Evolutionary conservation across 2,888 invertebrate species (phyloP).

Genomic region (Dorcus parallelipipedus): DNA sequence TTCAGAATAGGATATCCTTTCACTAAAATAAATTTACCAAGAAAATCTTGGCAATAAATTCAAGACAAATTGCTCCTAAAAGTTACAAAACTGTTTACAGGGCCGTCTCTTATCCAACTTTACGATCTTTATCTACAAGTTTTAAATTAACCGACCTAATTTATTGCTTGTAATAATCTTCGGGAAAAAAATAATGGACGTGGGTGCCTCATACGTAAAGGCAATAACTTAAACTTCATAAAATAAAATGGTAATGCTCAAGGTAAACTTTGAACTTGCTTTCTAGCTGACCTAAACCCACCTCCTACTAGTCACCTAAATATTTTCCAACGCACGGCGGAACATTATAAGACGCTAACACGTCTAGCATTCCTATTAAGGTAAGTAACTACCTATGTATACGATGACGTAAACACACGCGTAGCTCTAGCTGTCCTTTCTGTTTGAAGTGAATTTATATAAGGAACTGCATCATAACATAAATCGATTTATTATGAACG

Average conservation of each 20-base stretch:
- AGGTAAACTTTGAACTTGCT: not conserved
- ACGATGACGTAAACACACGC: conserved; percentile 8
- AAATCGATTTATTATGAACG: not conserved
- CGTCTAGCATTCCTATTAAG: conserved; percentile 8
- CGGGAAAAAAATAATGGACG: not conserved
- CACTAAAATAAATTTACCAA: too few species aligned
- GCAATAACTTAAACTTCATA: not conserved
- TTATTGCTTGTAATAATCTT: too few species aligned
- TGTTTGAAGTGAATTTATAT: not conserved
- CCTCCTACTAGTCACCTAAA: conserved; percentile 13
- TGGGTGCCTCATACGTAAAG: not conserved
- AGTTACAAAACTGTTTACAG: too few species aligned
- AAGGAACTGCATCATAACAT: not conserved
- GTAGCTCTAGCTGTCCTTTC: not conserved
- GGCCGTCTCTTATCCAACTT: too few species aligned
- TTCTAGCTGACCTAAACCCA: not conserved
- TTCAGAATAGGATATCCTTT: too few species aligned
- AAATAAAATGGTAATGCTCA: not conserved
- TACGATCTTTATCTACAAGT: too few species aligned
- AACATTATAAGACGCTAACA: not conserved
- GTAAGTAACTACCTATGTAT: conserved; percentile 2
- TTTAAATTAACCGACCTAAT: too few species aligned
- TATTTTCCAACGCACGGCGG: conserved; percentile 1
- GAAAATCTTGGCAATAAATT: too few species aligned
- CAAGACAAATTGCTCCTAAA: too few species aligned